Base-by-base conservation (phyloP, 2,888 invertebrate genomes). In the Craniophora ligustri region DNA sequence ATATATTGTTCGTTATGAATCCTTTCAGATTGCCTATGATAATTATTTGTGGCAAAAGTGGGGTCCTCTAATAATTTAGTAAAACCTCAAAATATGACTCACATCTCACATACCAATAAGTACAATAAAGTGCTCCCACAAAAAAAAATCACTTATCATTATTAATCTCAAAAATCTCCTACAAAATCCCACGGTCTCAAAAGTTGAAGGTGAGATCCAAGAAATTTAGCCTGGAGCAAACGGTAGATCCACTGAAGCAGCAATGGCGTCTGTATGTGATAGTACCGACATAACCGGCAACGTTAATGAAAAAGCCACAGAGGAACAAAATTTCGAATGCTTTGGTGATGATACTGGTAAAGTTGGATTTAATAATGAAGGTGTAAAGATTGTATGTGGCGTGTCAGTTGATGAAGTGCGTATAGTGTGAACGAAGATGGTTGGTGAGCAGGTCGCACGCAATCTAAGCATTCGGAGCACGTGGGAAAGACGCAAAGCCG, bases 391-490 rank as follows among this genome's bases (percentile, higher is more conserved):
- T 46, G 66, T 65, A 60, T 80, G 59, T 74, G 78, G 65, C 51
- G 50, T 62, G 58, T 61, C 54, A 53, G 71, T 72, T 77, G 81
- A 81, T 79, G 78, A 79, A 72, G 82, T 78, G 59, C 65, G 70
- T 70, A 77, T 79, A 75, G 76, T 87, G 68, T 86, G 84, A 84
- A 85, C 83, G 67, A 50, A 76, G 76, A 80, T 76, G 77, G 79
- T 82, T 85, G 79, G 85, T 84, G 81, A 84, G 81, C 85, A 87
- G 90, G 89, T 90, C 89, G 84, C 93, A 93, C 92, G 93, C 92
- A 90, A 93, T 91, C 86, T 85, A 82, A 89, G 89, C 92, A 92
- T 92, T 93, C 89, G 76, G 88, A 81, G 86, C 93, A 93, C 92
- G 93, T 92, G 93, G 93, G 93, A 93, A 93, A 84, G 85, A 84